Conservation (phyloP, 2,888 invertebrate species). For the Acheta domesticus region DNA sequence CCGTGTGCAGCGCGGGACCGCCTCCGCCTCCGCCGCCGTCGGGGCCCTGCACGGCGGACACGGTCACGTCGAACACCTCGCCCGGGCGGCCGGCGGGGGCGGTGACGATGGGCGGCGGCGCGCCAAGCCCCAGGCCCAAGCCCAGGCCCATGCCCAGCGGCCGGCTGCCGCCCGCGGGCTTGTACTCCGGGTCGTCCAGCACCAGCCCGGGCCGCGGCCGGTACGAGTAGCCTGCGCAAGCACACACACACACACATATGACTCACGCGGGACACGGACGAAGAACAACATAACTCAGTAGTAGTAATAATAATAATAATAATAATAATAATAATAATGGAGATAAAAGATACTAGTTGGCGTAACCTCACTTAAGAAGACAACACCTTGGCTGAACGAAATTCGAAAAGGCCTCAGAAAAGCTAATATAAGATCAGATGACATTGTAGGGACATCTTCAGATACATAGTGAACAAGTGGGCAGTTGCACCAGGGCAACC, state of each 20-base stretch:
- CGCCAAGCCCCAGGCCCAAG: not conserved
- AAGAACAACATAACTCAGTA: too few relatives aligned
- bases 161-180: constrained; percentile 58
- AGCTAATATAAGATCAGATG: too few relatives aligned
- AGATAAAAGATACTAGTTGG: too few relatives aligned
- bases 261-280: too few relatives aligned
- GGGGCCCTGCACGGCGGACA: constrained; percentile 82
- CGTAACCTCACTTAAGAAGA: too few relatives aligned
- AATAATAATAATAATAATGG: too few relatives aligned
- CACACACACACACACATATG: not conserved
- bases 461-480: too few relatives aligned
- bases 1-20: constrained; percentile 39
- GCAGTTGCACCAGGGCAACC: too few relatives aligned
- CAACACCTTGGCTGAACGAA: too few relatives aligned
- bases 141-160: constrained; percentile 35
- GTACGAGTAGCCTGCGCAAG: constrained; percentile 55
- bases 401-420: too few relatives aligned
- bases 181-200: constrained; percentile 77
- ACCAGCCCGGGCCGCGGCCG: constrained; percentile 82
- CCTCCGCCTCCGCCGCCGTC: constrained; percentile 47
- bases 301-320: too few relatives aligned
- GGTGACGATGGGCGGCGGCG: constrained; percentile 32
- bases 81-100: constrained; percentile 57
- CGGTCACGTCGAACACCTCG: constrained; percentile 84
- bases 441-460: too few relatives aligned